A percentile compares a stretch with the other conserved stretches of the same genome.
phyloP scores from a whole-genome alignment of 2,888 invertebrate species.

The Temnothorax ravouxi region DNA sequence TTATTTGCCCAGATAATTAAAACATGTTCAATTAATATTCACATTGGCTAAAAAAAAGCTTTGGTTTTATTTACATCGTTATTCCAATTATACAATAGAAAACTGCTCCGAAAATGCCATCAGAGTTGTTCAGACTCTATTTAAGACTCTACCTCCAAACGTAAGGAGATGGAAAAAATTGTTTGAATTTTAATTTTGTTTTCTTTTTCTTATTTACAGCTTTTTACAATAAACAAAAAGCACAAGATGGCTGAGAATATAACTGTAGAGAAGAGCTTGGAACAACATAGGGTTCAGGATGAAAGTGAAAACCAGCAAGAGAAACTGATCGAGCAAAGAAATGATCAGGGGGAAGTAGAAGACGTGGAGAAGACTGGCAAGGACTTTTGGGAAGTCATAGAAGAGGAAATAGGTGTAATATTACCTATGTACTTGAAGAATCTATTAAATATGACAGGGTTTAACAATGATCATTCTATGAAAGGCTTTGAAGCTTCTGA shows the following conservation, averaged over 20 bases:
- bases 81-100: no score
- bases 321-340: not conserved
- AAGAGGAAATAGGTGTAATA: no score
- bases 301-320: not conserved
- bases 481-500: not conserved
- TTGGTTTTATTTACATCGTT: no score
- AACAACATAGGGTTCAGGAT: not conserved
- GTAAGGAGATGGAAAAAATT: not conserved
- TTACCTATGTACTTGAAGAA: not conserved
- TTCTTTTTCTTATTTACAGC: not conserved
- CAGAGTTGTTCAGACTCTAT: not conserved
- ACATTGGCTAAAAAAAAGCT: not conserved
- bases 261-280: not conserved
- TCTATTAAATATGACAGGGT: not conserved
- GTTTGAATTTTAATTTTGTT: not conserved
- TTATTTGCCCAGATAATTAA: not conserved
- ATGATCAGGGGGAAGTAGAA: not conserved
- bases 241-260: not conserved
- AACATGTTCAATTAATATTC: not conserved
- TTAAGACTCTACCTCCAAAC: not conserved
- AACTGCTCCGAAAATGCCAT: not conserved
- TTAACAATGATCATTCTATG: conserved; percentile 1
- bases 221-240: not conserved
- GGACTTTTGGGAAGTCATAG: no score
- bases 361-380: no score